Conservation (phyloP, 2,888 invertebrate genomes). For the Tipula helvola region DNA sequence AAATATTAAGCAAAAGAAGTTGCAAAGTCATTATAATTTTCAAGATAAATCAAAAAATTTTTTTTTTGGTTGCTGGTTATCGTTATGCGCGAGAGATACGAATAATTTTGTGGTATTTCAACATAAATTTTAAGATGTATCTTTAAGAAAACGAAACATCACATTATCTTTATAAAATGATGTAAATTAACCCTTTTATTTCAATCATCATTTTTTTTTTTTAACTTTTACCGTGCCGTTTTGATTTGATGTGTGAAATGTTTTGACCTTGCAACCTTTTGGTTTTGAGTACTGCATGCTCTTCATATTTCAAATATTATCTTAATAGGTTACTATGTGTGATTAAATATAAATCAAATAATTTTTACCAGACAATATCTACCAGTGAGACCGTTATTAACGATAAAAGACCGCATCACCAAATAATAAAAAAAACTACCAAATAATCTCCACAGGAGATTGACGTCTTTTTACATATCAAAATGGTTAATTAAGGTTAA, state of each 20-base stretch:
- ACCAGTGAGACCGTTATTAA: background rate
- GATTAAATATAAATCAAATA: background rate
- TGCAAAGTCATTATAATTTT: background rate
- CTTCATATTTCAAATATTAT: background rate
- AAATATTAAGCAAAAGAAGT: background rate
- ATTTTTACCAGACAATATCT: background rate
- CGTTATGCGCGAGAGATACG: background rate
- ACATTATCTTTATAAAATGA: background rate
- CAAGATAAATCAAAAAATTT: background rate
- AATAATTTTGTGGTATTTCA: background rate
- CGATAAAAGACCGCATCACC: background rate
- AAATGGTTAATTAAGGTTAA: background rate
- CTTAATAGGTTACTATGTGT: background rate
- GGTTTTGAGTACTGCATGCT: background rate
- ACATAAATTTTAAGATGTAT: background rate
- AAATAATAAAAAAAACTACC: background rate
- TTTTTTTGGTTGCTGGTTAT: background rate
- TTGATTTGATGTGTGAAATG: background rate
- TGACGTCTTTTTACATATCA: background rate
- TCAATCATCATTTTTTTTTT: background rate
- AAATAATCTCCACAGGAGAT: background rate
- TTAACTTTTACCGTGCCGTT: background rate
- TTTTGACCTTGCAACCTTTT: background rate
- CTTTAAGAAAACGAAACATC: background rate
- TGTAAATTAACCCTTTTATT: background rate